Conservation (phyloP, 2,113 vertebrate genomes). For the Dryoscopus gambensis region DNA sequence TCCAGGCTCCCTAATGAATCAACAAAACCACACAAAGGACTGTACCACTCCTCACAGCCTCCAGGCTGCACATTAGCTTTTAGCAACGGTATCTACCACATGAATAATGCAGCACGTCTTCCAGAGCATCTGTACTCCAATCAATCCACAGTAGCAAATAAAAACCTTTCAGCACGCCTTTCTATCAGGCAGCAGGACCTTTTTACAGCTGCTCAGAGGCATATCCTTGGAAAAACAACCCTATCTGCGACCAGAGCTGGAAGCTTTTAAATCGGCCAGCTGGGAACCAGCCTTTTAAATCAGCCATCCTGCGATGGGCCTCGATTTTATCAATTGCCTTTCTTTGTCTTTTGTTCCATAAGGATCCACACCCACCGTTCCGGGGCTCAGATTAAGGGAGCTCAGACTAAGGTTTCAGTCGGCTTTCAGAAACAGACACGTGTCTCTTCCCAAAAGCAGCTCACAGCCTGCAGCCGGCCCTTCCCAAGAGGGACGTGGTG, state of each 20-base stretch:
- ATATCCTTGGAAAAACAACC: conserved; percentile 6
- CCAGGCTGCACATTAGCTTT: conserved; percentile 52
- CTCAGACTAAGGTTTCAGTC: background rate
- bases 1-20: background rate
- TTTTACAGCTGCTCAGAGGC: conserved; percentile 38
- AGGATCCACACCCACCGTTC: background rate
- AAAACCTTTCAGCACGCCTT: conserved; percentile 36
- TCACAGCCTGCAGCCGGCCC: background rate
- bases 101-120: conserved; percentile 52
- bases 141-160: conserved; percentile 28
- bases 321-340: conserved; percentile 37
- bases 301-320: background rate
- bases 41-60: conserved; percentile 5
- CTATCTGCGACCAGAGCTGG: background rate
- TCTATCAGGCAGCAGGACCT: conserved; percentile 12
- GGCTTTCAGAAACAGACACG: background rate
- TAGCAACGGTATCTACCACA: conserved; percentile 32
- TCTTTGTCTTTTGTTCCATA: conserved; percentile 20
- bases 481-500: background rate
- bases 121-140: conserved; percentile 43
- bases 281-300: conserved; percentile 19
- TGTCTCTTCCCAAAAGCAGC: background rate
- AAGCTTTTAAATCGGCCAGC: conserved; percentile 16
- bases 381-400: background rate
- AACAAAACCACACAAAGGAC: conserved; percentile 28